Percentiles rank a stretch among this genome's conserved stretches.
phyloP scores from a whole-genome alignment of 2,797 vertebrate genomes.

The Hapalemur alaotrensis region DNA sequence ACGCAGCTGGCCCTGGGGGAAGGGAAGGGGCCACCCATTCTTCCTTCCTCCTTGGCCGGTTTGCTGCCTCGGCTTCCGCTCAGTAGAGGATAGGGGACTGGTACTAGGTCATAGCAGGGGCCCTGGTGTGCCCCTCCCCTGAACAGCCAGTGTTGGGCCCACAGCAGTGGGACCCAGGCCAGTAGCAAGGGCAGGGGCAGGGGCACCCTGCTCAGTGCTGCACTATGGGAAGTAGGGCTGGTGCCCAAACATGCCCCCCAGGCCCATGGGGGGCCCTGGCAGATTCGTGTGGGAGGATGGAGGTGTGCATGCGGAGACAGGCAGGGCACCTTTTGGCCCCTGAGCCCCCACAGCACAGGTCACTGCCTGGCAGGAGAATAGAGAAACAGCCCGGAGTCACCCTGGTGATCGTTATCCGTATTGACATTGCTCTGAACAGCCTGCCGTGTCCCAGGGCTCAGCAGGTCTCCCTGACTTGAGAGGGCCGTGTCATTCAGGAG shows the following conservation, averaged over 20 bases:
- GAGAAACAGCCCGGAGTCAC: not conserved
- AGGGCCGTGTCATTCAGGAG: not conserved
- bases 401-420: not conserved
- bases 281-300: not conserved
- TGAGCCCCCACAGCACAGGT: not conserved
- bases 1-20: constrained; percentile 60
- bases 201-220: not conserved
- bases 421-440: not conserved
- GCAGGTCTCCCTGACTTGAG: not conserved
- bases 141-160: not conserved
- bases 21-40: not conserved
- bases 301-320: not conserved
- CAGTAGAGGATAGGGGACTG: not conserved
- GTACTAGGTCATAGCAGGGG: not conserved
- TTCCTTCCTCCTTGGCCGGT: not conserved
- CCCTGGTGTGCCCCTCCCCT: not conserved
- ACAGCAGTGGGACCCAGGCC: not conserved
- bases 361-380: not conserved
- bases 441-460: not conserved
- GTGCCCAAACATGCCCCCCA: not conserved
- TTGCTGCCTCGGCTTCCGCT: not conserved
- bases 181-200: fast-evolving
- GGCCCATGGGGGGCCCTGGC: not conserved
- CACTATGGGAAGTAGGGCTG: not conserved
- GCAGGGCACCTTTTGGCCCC: not conserved